Evolutionary conservation across 2,888 invertebrate genomes (phyloP), one percentile per base, ranked within the genome.

Genomic region (Thymelicus lineola): DNA sequence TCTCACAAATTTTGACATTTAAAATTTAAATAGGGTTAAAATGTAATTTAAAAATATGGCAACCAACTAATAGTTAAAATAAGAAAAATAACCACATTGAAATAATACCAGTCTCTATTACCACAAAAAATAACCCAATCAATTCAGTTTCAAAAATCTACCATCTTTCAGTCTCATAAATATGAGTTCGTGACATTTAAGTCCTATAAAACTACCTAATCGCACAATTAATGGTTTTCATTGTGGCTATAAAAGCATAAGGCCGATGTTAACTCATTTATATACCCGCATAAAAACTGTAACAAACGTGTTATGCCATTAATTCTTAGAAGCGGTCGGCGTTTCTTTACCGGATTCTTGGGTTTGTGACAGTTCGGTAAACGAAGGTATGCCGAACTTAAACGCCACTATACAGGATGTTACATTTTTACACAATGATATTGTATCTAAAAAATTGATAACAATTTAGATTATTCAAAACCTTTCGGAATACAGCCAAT

Each of bases 381-480:
- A 61, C 70, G 65, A 60, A 65, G 74, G 68, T 68, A 68, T 70
- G 70, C 57, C 61, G 72, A 72, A 46, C 72, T 71, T 71, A 71
- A 46, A 50, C 62, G 69, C 68, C 68, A 68, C 57, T 62, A 61
- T 59, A 69, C 58, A 69, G 57, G 38, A 0, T 63, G 69, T 63
- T 10, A 10, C 15, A 9, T 46, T 63, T 69, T 38, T 45, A 38
- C 15, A 45, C 7, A 63, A 50, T n/a, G 9, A 28, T 28, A 28
- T 28, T 28, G 28, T 0, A 28, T 28, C 28, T 28, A n/a, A n/a
- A n/a, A n/a, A n/a, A n/a, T n/a, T n/a, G 28, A 28, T 28, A 28
- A 28, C 3, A 28, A 28, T 28, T 28, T 28, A 5, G 28, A 28
- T 28, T 28, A 28, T 3, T 28, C 28, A 28, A 28, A 5, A 2